Evolutionary conservation across 2,888 invertebrate species (phyloP).

Genomic region (Volucella inflata): DNA sequence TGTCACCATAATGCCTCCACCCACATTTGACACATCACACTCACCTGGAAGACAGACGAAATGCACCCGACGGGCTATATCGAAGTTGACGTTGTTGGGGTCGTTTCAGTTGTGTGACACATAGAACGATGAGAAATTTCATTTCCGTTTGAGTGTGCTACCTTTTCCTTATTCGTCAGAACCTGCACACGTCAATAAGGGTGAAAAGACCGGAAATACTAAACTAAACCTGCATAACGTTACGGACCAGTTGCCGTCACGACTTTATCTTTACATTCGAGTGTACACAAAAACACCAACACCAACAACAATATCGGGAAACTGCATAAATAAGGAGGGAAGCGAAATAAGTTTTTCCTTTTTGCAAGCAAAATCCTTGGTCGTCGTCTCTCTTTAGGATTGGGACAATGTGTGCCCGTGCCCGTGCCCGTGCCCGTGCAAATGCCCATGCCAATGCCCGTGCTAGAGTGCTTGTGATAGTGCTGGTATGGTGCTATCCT

Average conservation of each 20-base stretch:
- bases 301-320: slow-evolving; percentile 14
- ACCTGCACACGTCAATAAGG: slow-evolving; percentile 47
- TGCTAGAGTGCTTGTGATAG: too few relatives aligned
- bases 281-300: background rate
- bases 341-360: too few relatives aligned
- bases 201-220: slow-evolving; percentile 58
- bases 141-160: slow-evolving; percentile 64
- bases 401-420: slow-evolving; percentile 10
- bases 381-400: slow-evolving; percentile 30
- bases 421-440: too few relatives aligned
- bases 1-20: slow-evolving; percentile 19
- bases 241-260: slow-evolving; percentile 12
- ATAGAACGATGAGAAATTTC: slow-evolving; percentile 48
- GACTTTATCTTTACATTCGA: slow-evolving; percentile 27
- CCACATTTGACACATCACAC: slow-evolving; percentile 9
- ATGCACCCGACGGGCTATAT: background rate
- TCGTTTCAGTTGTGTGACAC: background rate
- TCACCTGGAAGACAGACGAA: slow-evolving; percentile 16
- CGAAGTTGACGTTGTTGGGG: too few relatives aligned
- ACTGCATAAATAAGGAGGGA: slow-evolving; percentile 22
- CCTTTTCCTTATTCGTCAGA: slow-evolving; percentile 26
- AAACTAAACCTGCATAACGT: slow-evolving; percentile 44
- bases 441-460: too few relatives aligned
- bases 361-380: too few relatives aligned
- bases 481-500: slow-evolving; percentile 9